Base-by-base conservation (phyloP, 2,113 vertebrate genomes). In the Myotis davidii region DNA sequence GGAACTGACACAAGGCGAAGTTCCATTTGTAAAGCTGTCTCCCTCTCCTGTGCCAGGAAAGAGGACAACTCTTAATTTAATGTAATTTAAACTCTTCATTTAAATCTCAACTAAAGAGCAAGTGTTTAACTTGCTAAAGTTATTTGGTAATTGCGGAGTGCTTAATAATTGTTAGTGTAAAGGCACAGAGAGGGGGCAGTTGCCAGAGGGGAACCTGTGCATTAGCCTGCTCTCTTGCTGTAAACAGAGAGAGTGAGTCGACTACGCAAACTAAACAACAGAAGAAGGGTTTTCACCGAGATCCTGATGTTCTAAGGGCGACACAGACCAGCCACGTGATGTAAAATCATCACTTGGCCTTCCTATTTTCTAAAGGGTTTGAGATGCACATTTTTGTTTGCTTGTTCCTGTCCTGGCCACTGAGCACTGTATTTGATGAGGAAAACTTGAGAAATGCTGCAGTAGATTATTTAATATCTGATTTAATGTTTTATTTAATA, bases 61-160 rank as follows among this genome's bases (percentile, higher is more conserved):
- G 64, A 34, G 50, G 50, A 59, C 37, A 56, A n/a, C 5, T 87
- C 52, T 6, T 87, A 69, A 85, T 45, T 83, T 42, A 54, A 85
- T 72, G 70, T 29, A 54, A 39, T 74, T 59, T 74, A 74, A 74
- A 48, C 37, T 72, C 52, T 79, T 27, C 70, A 56, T 70, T 81
- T 82, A 87, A 87, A 73, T 56, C 34, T 56, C 37, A 88, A 61
- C 50, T 64, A 69, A 64, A 91, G 6, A 72, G 54, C 48, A n/a
- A 21, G 65, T 59, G 95, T 90, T 91, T 88, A 72, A 64, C 11
- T 50, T 87, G 39, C 88, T 81, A 37, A 89, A 89, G 56, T 56
- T 37, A 59, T n/a, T 89, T 89, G 59, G 42, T 94, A 86, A 93
- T 56, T 90, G 45, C 39, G 32, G 83, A 69, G 64, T 78, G 61